A percentile compares a stretch with the other conserved stretches of the same genome.
These are phyloP conservation scores for Drosophila neoperkinsi DNA, from an alignment of 2,888 invertebrate genomes.

Conservation along the genomic window DNA sequence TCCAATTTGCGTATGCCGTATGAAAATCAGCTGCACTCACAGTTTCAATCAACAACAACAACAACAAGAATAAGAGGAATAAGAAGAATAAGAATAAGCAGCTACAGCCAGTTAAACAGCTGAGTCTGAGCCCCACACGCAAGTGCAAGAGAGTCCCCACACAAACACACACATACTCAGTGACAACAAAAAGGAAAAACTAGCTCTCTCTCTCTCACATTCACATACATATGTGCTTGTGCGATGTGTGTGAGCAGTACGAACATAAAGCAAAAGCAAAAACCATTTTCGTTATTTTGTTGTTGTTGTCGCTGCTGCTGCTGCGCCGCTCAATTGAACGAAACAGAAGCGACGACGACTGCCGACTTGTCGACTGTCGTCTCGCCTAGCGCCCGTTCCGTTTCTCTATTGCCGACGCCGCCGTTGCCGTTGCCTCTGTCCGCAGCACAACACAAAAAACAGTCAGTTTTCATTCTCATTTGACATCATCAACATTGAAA, in stretches of 20 bases:
- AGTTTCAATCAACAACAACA: conserved; percentile 42
- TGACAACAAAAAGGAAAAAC: conserved; percentile 33
- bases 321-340: conserved; percentile 74
- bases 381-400: conserved; percentile 44
- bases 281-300: conserved; percentile 48
- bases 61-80: background rate
- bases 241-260: conserved; percentile 26
- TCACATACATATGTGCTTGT: conserved; percentile 25
- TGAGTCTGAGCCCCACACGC: conserved; percentile 59
- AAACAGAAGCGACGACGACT: conserved; percentile 55
- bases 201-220: conserved; percentile 2
- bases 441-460: conserved; percentile 69
- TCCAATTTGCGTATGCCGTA: conserved; percentile 29
- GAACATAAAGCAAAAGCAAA: conserved; percentile 41
- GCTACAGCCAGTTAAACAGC: conserved; percentile 45
- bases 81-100: conserved; percentile 13
- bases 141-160: conserved; percentile 52
- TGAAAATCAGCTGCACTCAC: conserved; percentile 59
- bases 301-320: conserved; percentile 43
- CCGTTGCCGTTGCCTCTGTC: conserved; percentile 52
- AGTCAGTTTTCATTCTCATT: conserved; percentile 81
- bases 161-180: conserved; percentile 2
- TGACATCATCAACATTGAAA: conserved; percentile 82
- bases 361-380: conserved; percentile 37
- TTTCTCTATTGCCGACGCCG: conserved; percentile 47